Base-by-base conservation (phyloP, 2,113 vertebrate species). In the Ophthalmolycus amberensis region DNA sequence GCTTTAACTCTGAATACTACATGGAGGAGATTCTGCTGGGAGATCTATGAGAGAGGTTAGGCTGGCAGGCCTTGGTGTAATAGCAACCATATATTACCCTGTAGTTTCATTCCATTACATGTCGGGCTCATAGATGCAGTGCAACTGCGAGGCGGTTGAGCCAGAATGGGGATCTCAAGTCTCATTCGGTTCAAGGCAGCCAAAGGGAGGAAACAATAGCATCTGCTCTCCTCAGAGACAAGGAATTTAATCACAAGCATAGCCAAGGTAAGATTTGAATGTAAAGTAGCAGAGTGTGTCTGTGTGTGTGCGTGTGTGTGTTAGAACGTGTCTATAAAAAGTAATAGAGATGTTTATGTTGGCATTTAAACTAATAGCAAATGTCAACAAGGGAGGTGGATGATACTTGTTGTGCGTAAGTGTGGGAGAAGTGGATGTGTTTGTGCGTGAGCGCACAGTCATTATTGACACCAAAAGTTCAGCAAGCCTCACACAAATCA, bases 141-240 rank as follows among this genome's bases (percentile, higher is more conserved):
- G 89, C 56, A 89, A 91, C 88, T 88, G 81, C 32, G 34, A 80
- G 75, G 62, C 37, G 58, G 58, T 86, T 74, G 83, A 89, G 88
- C 83, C 82, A 80, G 72, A 89, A 88, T 84, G 81, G 85, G 83
- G 77, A 90, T 91, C 87, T 92, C 85, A 87, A 90, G 88, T 90
- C 84, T 89, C 80, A 92, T 93, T 94, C 86, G 52, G 77, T 80
- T 94, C 79, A 80, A 78, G 89, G 87, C 91, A 90, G 85, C 86
- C 82, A 86, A 87, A 86, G 83, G 84, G 62, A 89, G 85, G 80
- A 91, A 91, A 94, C 92, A 94, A 94, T 89, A 91, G 89, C 92
- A 89, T 91, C 90, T 89, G 89, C 80, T 84, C 82, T 90, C 90
- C 88, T 90, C 68, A 1, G 88, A 92, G 91, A 90, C 86, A 73